Base-by-base conservation (phyloP, 1,140 invertebrate species). In the Callitettix versicolor region DNA sequence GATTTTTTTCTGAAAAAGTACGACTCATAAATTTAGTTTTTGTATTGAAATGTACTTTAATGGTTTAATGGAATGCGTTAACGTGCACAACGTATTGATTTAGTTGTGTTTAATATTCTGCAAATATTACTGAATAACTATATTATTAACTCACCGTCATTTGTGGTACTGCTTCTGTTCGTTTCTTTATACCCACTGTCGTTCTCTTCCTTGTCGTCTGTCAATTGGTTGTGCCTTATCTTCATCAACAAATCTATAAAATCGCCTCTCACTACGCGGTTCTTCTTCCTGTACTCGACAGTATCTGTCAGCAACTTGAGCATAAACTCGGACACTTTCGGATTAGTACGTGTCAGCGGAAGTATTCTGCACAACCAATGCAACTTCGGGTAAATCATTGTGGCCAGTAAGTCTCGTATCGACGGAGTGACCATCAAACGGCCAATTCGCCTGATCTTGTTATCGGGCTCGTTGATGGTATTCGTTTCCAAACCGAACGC, bases 181-280 rank as follows among this genome's bases (percentile, higher is more conserved):
- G 20, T 42, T 42, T 42, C n/a, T 18, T 18, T 42, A 15, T 7
- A 15, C 5, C 6, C 40, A 6, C n/a, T 42, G 40, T 15, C n/a
- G n/a, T 18, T 49, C 36, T 6, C 24, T 33, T 9, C n/a, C n/a
- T 42, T 15, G 17, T 42, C 24, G 20, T 52, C 49, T 34, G 40
- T 21, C 3, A 20, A 33, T 18, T 48, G 48, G 30, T 30, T 54
- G 63, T 75, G 73, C 50, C 70, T 69, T 3, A 79, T 52, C 44
- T 75, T 69, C 43, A 78, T 72, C 3, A 80, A 59, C 21, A 78
- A 58, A 50, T 79, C 74, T 55, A 80, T 58, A 56, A 79, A 73
- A 63, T 80, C 78, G 52, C 73, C 72, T 49, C 77, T 65, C 0
- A 62, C 62, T 17, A 78, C 60, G 9, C 71, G 69, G 44, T 76